Evolutionary conservation across 2,888 invertebrate genomes (phyloP).

Genomic region (Girardia tigrina): DNA sequence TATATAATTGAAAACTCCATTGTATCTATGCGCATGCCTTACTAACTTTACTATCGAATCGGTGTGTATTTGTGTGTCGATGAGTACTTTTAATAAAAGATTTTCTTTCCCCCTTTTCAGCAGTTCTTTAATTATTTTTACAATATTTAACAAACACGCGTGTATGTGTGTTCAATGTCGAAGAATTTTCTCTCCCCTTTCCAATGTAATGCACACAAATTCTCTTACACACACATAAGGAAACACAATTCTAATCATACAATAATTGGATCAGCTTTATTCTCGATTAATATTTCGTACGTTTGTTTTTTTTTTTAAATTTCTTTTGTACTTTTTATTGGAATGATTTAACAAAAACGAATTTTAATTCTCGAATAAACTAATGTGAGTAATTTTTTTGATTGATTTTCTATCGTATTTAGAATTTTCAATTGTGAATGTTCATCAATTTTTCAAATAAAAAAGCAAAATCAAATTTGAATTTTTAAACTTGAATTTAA

Average conservation of each 20-base stretch:
- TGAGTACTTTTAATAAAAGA: constrained; percentile 9
- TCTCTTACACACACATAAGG: background rate
- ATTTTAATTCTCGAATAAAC: no score
- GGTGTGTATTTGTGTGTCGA: constrained; percentile 9
- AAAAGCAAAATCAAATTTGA: no score
- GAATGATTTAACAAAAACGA: no score
- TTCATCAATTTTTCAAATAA: no score
- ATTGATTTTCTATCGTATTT: no score
- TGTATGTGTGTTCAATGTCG: background rate
- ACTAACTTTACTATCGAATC: background rate
- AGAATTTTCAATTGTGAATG: no score
- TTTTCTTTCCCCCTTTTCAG: constrained; percentile 19
- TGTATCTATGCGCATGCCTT: constrained; percentile 13
- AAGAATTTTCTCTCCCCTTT: background rate
- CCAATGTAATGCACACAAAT: background rate
- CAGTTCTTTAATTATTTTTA: constrained; percentile 1
- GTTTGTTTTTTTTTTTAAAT: no score
- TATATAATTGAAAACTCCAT: constrained; percentile 10
- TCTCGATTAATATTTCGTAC: background rate
- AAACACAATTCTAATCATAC: constrained; percentile 16
- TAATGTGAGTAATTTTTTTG: no score
- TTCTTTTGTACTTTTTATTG: no score
- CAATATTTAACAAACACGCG: background rate
- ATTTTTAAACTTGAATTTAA: no score
- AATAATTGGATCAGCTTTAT: background rate